phyloP scores from a whole-genome alignment of 2,888 invertebrate species.

The Tetranychus piercei region DNA sequence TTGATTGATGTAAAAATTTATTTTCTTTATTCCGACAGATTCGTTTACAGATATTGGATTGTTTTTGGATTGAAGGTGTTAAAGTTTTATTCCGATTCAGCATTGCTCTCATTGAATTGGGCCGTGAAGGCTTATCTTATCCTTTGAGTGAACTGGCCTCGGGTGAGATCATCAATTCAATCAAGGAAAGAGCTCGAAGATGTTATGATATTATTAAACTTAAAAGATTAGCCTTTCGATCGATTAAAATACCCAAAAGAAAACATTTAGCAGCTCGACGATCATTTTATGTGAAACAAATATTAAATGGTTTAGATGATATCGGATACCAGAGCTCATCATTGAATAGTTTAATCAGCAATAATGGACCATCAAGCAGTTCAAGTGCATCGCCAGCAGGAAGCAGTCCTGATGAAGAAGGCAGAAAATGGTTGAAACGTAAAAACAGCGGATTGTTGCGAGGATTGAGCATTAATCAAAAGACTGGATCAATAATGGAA shows the following conservation, averaged over 20 bases:
- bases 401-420: not conserved
- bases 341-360: not conserved
- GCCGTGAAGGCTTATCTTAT: not conserved
- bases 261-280: conserved; percentile 16
- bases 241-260: conserved; percentile 13
- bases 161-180: conserved; percentile 12
- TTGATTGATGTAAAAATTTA: not conserved
- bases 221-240: conserved; percentile 10
- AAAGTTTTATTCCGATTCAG: conserved; percentile 17
- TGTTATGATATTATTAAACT: conserved; percentile 13
- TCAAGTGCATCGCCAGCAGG: not conserved
- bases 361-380: not conserved
- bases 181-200: conserved; percentile 7
- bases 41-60: conserved; percentile 14
- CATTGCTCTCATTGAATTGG: conserved; percentile 12
- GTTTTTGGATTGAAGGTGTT: conserved; percentile 17
- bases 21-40: conserved; percentile 2
- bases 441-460: not conserved
- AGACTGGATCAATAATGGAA: not conserved
- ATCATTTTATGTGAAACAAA: conserved; percentile 17
- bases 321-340: not conserved
- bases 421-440: not conserved
- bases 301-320: not conserved
- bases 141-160: not conserved
- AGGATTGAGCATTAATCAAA: not conserved